These are phyloP conservation scores for Parasteatoda tepidariorum DNA, from an alignment of 1,140 invertebrate species.

Conservation along the genomic window DNA sequence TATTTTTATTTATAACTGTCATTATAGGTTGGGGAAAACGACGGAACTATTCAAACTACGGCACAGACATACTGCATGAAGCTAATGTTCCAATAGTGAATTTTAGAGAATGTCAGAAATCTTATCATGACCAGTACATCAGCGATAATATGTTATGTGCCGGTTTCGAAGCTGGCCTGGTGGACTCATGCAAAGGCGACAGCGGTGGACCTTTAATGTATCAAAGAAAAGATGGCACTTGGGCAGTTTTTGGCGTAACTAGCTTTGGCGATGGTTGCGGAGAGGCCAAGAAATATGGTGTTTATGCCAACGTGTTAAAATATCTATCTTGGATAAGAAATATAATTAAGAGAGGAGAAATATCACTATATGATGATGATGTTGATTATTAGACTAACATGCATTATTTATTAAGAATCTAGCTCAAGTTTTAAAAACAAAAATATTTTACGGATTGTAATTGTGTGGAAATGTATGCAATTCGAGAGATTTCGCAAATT, in stretches of 20 bases:
- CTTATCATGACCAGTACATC: constrained; percentile 73
- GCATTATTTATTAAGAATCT: too few species aligned
- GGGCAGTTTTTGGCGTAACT: constrained; percentile 90
- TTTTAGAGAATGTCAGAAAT: constrained; percentile 68
- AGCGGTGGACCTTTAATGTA: constrained; percentile 79
- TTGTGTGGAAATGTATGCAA: too few species aligned
- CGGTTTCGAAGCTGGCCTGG: constrained; percentile 71
- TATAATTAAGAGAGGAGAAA: background rate
- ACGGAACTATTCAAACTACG: constrained; percentile 76
- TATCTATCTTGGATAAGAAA: background rate
- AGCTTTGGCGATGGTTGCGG: constrained; percentile 95
- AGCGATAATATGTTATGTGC: constrained; percentile 75
- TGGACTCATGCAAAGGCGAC: constrained; percentile 75
- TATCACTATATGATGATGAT: background rate
- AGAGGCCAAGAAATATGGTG: constrained; percentile 88
- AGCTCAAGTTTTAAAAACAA: too few species aligned
- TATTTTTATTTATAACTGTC: too few species aligned
- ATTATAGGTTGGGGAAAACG: constrained; percentile 55
- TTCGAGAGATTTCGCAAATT: too few species aligned
- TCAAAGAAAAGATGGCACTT: constrained; percentile 67
- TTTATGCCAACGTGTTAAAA: constrained; percentile 74
- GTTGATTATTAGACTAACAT: too few species aligned
- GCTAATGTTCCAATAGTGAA: constrained; percentile 74
- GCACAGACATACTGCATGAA: constrained; percentile 81
- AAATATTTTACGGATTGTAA: too few species aligned